Evolutionary conservation across 2,797 vertebrate genomes (phyloP).

Genomic region (Alectoris magna): DNA sequence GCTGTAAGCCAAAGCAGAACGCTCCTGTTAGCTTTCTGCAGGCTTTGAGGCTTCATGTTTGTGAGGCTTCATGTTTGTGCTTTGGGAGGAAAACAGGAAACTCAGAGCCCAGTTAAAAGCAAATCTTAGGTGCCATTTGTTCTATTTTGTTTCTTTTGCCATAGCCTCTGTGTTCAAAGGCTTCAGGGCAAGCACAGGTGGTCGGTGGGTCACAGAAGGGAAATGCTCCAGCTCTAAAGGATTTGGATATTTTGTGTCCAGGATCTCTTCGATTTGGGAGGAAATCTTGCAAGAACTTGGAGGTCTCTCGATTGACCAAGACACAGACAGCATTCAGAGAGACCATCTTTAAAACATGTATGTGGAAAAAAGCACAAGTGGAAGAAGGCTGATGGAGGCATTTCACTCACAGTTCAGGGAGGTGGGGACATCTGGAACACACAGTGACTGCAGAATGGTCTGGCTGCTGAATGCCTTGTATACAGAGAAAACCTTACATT

Average conservation of each 20-base stretch:
- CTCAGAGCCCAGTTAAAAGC: background rate
- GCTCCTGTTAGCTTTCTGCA: slow-evolving; percentile 22
- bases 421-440: background rate
- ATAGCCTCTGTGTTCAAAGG: background rate
- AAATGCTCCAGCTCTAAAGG: background rate
- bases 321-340: background rate
- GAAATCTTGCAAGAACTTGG: background rate
- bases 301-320: background rate
- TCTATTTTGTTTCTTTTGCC: background rate
- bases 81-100: slow-evolving; percentile 24
- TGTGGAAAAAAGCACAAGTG: background rate
- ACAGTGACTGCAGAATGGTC: background rate
- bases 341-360: background rate
- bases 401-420: background rate
- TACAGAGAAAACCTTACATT: background rate
- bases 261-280: background rate
- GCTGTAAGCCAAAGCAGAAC: background rate
- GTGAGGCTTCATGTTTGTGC: background rate
- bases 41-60: background rate
- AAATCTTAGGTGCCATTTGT: background rate
- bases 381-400: rapidly evolving
- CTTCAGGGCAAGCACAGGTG: background rate
- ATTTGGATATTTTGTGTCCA: background rate
- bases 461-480: background rate
- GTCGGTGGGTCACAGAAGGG: background rate